Conservation (phyloP, 2,888 invertebrate species). For the Drosophila cyrtoloma region DNA sequence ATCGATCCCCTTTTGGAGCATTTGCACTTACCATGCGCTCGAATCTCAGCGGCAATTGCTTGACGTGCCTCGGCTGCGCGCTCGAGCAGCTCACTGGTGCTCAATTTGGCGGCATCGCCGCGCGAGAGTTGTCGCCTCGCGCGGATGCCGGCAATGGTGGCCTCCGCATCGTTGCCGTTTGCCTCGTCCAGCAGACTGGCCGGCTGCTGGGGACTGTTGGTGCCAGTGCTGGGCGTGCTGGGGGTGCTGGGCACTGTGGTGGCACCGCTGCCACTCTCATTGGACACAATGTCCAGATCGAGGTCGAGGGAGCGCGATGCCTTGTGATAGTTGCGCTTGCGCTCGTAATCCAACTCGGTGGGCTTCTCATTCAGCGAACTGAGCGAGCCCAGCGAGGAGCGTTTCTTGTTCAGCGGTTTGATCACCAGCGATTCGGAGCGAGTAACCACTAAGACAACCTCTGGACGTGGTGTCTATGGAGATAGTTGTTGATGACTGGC, state of each 20-base stretch:
- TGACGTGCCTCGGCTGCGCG: slow-evolving; percentile 84
- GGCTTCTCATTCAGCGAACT: slow-evolving; percentile 85
- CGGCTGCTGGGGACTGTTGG: slow-evolving; percentile 76
- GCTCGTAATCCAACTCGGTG: slow-evolving; percentile 82
- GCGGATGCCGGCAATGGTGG: slow-evolving; percentile 80
- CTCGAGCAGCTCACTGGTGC: slow-evolving; percentile 84
- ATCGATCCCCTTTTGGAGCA: neutral
- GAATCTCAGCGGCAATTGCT: slow-evolving; percentile 84
- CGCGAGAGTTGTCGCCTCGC: slow-evolving; percentile 83
- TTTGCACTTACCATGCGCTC: slow-evolving; percentile 80
- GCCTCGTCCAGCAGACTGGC: slow-evolving; percentile 62
- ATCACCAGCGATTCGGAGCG: slow-evolving; percentile 86
- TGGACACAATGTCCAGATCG: slow-evolving; percentile 84
- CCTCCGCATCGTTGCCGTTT: slow-evolving; percentile 63
- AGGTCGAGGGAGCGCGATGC: slow-evolving; percentile 85
- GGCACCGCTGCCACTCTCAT: slow-evolving; percentile 64
- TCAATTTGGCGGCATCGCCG: slow-evolving; percentile 83
- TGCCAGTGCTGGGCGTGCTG: slow-evolving; percentile 69
- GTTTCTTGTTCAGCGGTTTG: slow-evolving; percentile 84
- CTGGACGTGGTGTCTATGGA: slow-evolving; percentile 90
- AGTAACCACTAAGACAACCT: slow-evolving; percentile 92
- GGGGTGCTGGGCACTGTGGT: slow-evolving; percentile 56
- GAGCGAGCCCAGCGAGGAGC: slow-evolving; percentile 84
- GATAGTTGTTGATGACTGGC: neutral
- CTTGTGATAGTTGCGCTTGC: slow-evolving; percentile 84